A percentile compares a stretch with the other conserved stretches of the same genome.
Evolutionary conservation across 1,140 invertebrate species (phyloP).

Genomic region (Bombus impatiens): DNA sequence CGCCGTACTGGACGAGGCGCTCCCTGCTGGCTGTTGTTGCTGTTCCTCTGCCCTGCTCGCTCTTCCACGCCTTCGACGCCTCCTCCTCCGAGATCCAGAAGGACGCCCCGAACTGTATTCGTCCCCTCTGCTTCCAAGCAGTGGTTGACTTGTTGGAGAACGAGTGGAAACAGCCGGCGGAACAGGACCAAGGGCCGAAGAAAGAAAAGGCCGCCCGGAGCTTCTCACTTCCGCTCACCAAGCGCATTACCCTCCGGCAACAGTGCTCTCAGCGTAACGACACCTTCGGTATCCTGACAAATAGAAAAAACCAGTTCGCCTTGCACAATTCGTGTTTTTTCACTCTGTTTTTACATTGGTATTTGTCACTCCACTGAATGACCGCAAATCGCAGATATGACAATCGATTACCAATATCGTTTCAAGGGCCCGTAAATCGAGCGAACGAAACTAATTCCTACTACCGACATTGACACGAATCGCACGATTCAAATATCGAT

Average conservation of each 20-base stretch:
- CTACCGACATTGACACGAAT: not conserved
- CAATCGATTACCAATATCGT: not conserved
- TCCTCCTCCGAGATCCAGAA: not conserved
- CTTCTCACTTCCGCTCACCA: constrained; percentile 51
- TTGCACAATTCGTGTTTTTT: not conserved
- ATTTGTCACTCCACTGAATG: not conserved
- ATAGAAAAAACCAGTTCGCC: not conserved
- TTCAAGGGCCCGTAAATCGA: not conserved
- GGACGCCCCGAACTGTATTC: not conserved
- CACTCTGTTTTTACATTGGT: no score
- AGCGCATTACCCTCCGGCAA: constrained; percentile 57
- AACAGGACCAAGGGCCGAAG: not conserved
- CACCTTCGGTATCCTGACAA: constrained; percentile 12
- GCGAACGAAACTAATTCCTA: not conserved
- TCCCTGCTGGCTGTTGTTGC: constrained; percentile 19
- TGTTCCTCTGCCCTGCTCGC: not conserved
- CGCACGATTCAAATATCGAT: no score
- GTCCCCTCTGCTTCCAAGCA: not conserved
- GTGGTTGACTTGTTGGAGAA: not conserved
- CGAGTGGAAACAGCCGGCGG: not conserved
- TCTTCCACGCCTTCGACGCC: not conserved
- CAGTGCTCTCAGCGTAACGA: not conserved
- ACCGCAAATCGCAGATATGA: not conserved
- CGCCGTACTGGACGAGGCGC: constrained; percentile 61
- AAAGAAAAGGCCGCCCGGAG: constrained; percentile 50